Evolutionary conservation across 2,888 invertebrate genomes (phyloP), one percentile per base, ranked within the genome.

Genomic region (Volucella zonaria): DNA sequence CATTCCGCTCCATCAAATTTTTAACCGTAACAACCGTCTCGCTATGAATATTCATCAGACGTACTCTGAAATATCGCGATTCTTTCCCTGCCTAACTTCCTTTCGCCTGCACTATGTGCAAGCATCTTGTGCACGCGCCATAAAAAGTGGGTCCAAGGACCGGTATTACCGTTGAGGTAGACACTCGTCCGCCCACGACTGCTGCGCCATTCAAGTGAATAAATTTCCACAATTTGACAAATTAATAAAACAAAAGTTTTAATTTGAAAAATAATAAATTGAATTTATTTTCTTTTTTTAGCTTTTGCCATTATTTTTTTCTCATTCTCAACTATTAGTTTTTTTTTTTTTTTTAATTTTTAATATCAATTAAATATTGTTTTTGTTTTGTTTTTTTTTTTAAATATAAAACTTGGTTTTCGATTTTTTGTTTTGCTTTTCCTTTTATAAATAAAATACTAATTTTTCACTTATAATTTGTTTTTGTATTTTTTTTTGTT

Each of bases 381-480:
- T 31, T 6, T 31, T 31, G 18, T 23, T 23, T 18, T 18, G 1
- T 23, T 90, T 89, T 89, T 89, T 88, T 88, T 90, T 89, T 89
- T 89, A 88, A 88, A 88, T 89, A 89, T 87, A 89, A 89, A 87
- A 88, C 86, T 87, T 86, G 74, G 87, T 87, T 75, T 87, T 87
- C 71, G 47, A 75, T 80, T 88, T 45, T 88, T 87, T 88, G 62
- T 86, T 87, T 86, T 78, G 68, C 85, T 87, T 75, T 85, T 85
- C 82, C 76, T 87, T 87, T 89, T 90, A 90, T 90, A 90, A 90
- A 87, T 87, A 88, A 87, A 88, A 90, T 90, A 90, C 89, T 91
- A 89, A 90, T 89, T 90, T 89, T 74, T 83, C 75, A 85, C 68
- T 75, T 79, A 71, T 64, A 81, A 49, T 83, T 74, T 79, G 31